These are phyloP conservation scores for Junonia oenone DNA, from an alignment of 2,888 invertebrate species.

Conservation along the genomic window DNA sequence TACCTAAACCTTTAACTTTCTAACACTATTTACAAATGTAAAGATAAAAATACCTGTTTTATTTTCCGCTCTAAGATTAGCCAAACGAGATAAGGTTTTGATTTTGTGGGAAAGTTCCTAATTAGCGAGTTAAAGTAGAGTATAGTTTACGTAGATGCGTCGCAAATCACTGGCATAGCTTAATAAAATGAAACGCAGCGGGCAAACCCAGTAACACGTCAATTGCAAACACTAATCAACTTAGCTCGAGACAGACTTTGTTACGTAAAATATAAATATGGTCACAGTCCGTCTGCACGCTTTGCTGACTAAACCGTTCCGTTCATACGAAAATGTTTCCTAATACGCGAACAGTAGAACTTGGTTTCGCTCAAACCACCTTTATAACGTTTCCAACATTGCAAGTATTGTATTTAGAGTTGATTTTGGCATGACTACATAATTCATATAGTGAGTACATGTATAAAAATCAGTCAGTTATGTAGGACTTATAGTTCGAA, in stretches of 20 bases:
- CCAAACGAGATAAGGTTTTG: not conserved
- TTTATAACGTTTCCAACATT: not conserved
- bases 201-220: not conserved
- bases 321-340: not conserved
- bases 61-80: not conserved
- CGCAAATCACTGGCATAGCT: too few species aligned
- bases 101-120: not conserved
- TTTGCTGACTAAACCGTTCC: not conserved
- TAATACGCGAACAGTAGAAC: not conserved
- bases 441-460: too few species aligned
- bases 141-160: too few species aligned
- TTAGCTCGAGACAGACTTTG: conserved; percentile 1
- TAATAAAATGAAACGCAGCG: not conserved
- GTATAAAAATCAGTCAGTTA: not conserved
- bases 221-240: conserved; percentile 8
- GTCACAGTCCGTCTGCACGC: conserved; percentile 10
- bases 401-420: conserved; percentile 1
- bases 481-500: not conserved
- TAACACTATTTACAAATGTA: not conserved
- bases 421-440: not conserved
- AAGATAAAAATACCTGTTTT: not conserved
- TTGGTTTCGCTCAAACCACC: not conserved
- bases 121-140: too few species aligned
- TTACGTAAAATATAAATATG: conserved; percentile 14
- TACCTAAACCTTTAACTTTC: not conserved